Evolutionary conservation across 2,797 vertebrate species (phyloP), one percentile per base, ranked within the genome.

Genomic region (Liparis tanakae): DNA sequence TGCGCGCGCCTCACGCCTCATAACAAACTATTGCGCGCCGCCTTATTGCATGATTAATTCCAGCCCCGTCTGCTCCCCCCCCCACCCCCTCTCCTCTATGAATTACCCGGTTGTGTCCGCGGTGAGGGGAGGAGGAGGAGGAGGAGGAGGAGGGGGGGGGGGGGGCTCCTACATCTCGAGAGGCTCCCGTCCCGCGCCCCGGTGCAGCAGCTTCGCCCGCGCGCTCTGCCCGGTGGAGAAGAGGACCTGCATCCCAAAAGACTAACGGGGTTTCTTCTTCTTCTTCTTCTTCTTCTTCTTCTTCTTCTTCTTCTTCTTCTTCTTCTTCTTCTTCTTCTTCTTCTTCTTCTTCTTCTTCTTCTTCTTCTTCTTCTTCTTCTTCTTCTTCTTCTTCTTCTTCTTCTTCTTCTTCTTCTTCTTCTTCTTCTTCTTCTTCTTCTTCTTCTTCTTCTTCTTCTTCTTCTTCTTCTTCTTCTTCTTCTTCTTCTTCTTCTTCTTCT

Each of bases 171-270:
- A 80, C 87, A 51, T 77, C 76, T 37, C 63, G 12, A 56, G 25
- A 70, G 80, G 61, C 41, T 30, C 25, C 25, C 25, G 25, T 30
- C 25, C 25, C 25, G 25, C 4, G 25, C 25, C 25, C 25, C 4
- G 25, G 25, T 30, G 25, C 25, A 30, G 92, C 91, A 91, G 89
- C 89, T 89, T 85, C 83, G 25, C 25, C 25, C 25, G 25, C 84
- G 70, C 86, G 80, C 88, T 87, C 89, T 89, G 90, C 91, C 61
- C 87, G 77, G 90, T 75, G 80, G 81, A 90, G 87, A 86, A 90
- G 92, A 89, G 89, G 91, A 93, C 92, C 92, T 89, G 93, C 93
- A 93, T 94, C 91, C 90, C 92, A 93, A 30, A 93, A 90, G 88
- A 91, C 88, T 76, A 85, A 60, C 87, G 77, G 5, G 34, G 66